Percentiles rank a stretch among this genome's conserved stretches.
phyloP scores from a whole-genome alignment of 2,113 vertebrate genomes.

The Gadus chalcogrammus region DNA sequence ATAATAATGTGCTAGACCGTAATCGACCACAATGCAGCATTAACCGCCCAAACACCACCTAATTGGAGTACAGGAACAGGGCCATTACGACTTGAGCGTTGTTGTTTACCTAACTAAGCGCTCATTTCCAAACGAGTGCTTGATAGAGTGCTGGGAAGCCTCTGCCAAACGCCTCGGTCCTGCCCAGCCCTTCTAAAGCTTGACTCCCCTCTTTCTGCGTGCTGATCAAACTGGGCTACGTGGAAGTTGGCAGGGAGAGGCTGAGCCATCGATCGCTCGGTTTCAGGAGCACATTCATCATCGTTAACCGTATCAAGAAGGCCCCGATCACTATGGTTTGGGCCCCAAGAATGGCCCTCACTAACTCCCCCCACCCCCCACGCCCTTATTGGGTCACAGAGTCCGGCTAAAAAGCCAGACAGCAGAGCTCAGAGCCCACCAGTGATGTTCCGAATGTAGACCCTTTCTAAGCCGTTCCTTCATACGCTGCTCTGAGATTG shows the following conservation, averaged over 20 bases:
- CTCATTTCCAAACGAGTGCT: constrained; percentile 14
- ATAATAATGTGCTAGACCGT: not conserved
- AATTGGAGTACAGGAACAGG: constrained; percentile 15
- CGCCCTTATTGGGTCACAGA: constrained; percentile 8
- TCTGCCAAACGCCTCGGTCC: constrained; percentile 11
- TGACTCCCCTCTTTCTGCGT: constrained; percentile 24
- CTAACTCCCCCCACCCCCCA: not conserved
- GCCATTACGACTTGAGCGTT: constrained; percentile 15
- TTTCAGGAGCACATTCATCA: constrained; percentile 50
- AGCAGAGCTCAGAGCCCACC: not conserved
- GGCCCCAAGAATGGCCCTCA: not conserved
- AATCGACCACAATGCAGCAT: constrained; percentile 20
- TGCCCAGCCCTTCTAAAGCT: constrained; percentile 24
- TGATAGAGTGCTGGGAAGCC: constrained; percentile 21
- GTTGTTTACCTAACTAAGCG: constrained; percentile 25
- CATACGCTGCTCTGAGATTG: no score
- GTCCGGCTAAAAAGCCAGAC: not conserved
- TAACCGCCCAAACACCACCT: constrained; percentile 20
- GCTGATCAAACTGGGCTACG: constrained; percentile 34
- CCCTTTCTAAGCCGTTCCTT: not conserved
- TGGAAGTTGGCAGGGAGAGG: not conserved
- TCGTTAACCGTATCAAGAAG: constrained; percentile 46
- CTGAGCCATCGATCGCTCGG: constrained; percentile 31
- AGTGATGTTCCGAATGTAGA: not conserved
- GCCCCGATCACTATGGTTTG: constrained; percentile 15